Evolutionary conservation across 2,113 vertebrate species (phyloP).

Genomic region (Perca flavescens): DNA sequence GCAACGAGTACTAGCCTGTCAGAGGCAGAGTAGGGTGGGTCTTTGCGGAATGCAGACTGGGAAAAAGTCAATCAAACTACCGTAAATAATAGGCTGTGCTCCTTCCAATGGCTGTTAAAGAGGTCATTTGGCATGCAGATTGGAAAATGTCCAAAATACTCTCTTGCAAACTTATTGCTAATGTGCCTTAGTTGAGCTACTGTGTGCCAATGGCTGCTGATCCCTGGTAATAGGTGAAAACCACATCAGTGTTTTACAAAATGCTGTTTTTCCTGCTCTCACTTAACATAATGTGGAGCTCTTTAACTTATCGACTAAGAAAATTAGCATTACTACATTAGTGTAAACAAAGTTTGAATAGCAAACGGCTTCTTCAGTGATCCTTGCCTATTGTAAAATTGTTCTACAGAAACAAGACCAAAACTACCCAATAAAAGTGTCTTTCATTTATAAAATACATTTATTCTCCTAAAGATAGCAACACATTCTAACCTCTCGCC

Average conservation of each 20-base stretch:
- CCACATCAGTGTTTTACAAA: background rate
- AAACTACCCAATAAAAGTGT: background rate
- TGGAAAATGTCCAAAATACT: too few relatives aligned
- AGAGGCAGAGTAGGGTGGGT: too few relatives aligned
- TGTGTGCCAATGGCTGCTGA: too few relatives aligned
- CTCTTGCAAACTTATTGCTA: too few relatives aligned
- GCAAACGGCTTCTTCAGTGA: background rate
- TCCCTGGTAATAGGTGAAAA: background rate
- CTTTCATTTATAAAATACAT: background rate
- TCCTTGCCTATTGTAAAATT: background rate
- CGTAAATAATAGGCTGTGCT: too few relatives aligned
- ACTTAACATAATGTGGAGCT: background rate
- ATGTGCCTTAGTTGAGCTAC: too few relatives aligned
- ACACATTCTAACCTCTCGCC: background rate
- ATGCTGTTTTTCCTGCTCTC: background rate
- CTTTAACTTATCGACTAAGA: background rate
- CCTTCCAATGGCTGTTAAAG: too few relatives aligned
- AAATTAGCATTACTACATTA: background rate
- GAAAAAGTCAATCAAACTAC: too few relatives aligned
- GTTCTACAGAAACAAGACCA: background rate
- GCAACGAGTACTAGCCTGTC: too few relatives aligned
- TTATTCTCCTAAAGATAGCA: background rate
- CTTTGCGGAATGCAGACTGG: too few relatives aligned
- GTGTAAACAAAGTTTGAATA: background rate
- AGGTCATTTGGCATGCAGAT: too few relatives aligned